Percentiles rank a stretch among this genome's conserved stretches.
Conservation (phyloP, 2,797 vertebrate genomes). For the Trichosurus vulpecula region DNA sequence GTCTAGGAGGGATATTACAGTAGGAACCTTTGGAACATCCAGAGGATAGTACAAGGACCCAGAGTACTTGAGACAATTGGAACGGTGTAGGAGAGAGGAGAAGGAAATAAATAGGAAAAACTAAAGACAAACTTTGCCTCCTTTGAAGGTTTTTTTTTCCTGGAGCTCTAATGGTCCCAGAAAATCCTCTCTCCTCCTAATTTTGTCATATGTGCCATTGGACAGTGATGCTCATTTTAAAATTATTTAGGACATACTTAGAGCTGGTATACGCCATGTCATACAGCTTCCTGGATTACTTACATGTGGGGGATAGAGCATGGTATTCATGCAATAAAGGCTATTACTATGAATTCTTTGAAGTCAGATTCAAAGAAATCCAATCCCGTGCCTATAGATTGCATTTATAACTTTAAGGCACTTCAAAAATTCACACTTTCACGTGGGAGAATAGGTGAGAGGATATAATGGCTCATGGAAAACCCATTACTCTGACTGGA, state of each 20-base stretch:
- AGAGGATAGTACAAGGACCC: background rate
- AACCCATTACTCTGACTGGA: background rate
- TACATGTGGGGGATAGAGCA: background rate
- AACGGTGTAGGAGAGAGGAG: background rate
- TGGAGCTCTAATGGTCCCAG: background rate
- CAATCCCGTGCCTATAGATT: background rate
- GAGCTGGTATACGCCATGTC: background rate
- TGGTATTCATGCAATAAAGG: background rate
- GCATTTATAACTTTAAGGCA: background rate
- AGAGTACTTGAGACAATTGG: background rate
- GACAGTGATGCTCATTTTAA: background rate
- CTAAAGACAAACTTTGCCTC: background rate
- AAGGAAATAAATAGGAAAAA: background rate
- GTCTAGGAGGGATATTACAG: background rate
- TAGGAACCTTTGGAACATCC: background rate
- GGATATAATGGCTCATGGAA: background rate
- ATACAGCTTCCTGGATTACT: background rate
- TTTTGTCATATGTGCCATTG: background rate
- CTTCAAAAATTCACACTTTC: background rate
- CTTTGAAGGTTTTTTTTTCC: background rate
- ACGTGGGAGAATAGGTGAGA: background rate
- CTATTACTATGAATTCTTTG: background rate
- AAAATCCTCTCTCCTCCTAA: background rate
- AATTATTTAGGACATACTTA: background rate
- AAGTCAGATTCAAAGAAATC: background rate